Base-by-base conservation (phyloP, 2,888 invertebrate species). In the Cosmia pyralina region DNA sequence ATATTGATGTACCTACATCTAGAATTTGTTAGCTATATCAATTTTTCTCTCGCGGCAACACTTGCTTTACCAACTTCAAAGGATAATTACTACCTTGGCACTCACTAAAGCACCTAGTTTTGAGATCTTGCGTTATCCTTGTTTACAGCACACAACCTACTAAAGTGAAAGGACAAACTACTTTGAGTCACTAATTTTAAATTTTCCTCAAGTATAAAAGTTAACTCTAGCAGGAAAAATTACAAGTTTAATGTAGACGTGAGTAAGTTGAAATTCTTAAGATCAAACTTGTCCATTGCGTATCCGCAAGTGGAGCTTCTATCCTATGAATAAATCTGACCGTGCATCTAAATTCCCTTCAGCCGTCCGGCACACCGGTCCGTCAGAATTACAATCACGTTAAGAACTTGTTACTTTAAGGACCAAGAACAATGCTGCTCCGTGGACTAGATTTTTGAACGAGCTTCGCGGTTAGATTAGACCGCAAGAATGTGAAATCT, bases 161-260 rank as follows among this genome's bases (percentile, higher is more conserved):
- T 10, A 34, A 50, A 44, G 13, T 44, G 19, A 38, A 48, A 15
- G 7, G 19, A 46, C 7, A 19, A 59, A 44, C 19, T 52, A 22
- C 11, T 59, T 52, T 48, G 28, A 17, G n/a, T 41, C 17, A 15
- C 15, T 38, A 17, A 28, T 22, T 71, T 72, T 22, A 8, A 6
- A 55, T 72, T 72, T 55, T 48, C 63, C 75, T 72, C 41, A 46
- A 72, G 8, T 38, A 22, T 34, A n/a, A 15, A 34, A 17, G 0
- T 28, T 55, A 48, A 19, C 11, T 41, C 38, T 50, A 44, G 41
- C 8, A 58, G 72, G 71, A 50, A 58, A 58, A 50, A 34, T 50
- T 58, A 15, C 13, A 19, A 46, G 6, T 41, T 28, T 4, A 69
- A 44, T 50, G 3, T 3, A 13, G 28, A n/a, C 28, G 4, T 7